Base-by-base conservation (phyloP, 2,797 vertebrate species). In the Limosa lapponica region DNA sequence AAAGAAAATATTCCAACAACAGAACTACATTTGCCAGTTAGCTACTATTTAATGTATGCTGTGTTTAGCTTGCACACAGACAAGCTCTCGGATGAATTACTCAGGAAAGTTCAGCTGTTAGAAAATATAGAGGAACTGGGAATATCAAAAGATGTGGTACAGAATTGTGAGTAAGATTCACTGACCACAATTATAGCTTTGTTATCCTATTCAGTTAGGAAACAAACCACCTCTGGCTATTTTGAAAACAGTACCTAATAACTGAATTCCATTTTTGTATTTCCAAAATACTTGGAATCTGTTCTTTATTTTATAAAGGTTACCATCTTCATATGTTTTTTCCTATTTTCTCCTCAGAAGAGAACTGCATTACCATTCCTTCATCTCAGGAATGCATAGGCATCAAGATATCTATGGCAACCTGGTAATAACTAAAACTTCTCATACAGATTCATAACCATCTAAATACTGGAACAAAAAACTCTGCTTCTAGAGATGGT, bases 401-500 rank as follows among this genome's bases (percentile, higher is more conserved):
- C n/a, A 59, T 39, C 46, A 69, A 46, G 54, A 70, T 4, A 58
- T 43, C 34, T n/a, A 70, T 8, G 37, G 5, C 25, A 92, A 89
- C 34, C 22, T 77, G 32, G 3, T 67, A 74, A 69, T 77, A 86
- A 65, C 25, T n/a, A 55, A 43, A 64, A 78, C 19, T 28, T 92
- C 12, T 71, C 10, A 5, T 54, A 36, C 13, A 77, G 37, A 39
- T 65, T 85, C 34, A 44, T 72, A 65, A 28, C 27, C 25, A 71
- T 17, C 22, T 87, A 62, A 85, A 70, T 32, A 79, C 5, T 79
- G 46, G 65, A 92, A 82, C 23, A 80, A 89, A 88, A 87, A 57
- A 1, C 28, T 70, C 20, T 72, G 4, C n/a, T 90, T 82, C 34
- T 32, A 46, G 32, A 52, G n/a, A 25, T 0, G 0, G 17, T 36